Conservation (phyloP, 2,797 vertebrate genomes). For the Pygocentrus nattereri region DNA sequence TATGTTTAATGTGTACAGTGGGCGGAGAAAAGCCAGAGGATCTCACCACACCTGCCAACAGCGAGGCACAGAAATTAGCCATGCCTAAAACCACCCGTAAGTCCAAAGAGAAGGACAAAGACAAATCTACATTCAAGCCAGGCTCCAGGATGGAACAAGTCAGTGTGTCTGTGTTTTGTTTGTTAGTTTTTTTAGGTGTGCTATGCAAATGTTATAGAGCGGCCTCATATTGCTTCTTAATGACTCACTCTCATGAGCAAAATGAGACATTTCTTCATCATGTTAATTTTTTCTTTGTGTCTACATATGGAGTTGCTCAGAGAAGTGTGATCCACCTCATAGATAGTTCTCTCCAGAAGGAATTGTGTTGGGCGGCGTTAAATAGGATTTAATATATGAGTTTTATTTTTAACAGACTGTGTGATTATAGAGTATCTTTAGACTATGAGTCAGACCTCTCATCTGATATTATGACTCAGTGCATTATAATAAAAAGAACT, state of each 20-base stretch:
- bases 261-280: not conserved
- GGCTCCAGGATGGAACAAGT: constrained; percentile 70
- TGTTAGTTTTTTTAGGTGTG: constrained; percentile 11
- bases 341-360: constrained; percentile 1
- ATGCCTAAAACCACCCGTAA: constrained; percentile 75
- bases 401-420: constrained; percentile 39
- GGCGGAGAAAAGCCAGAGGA: constrained; percentile 76
- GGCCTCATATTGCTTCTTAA: constrained; percentile 1
- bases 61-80: constrained; percentile 73
- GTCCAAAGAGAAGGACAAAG: constrained; percentile 76
- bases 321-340: not conserved
- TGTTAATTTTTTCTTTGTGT: not conserved
- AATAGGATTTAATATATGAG: constrained; percentile 13
- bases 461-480: constrained; percentile 24
- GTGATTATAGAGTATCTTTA: constrained; percentile 24
- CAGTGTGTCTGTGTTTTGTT: constrained; percentile 34
- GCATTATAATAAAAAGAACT: constrained; percentile 15
- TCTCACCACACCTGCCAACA: constrained; percentile 51
- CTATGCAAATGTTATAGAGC: constrained; percentile 20
- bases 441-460: constrained; percentile 29
- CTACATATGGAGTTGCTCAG: not conserved
- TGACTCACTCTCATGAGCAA: not conserved
- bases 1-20: constrained; percentile 17
- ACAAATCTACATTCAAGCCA: constrained; percentile 73
- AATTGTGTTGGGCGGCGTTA: constrained; percentile 4